phyloP scores from a whole-genome alignment of 2,113 vertebrate genomes.

The Platycercus adscitus region DNA sequence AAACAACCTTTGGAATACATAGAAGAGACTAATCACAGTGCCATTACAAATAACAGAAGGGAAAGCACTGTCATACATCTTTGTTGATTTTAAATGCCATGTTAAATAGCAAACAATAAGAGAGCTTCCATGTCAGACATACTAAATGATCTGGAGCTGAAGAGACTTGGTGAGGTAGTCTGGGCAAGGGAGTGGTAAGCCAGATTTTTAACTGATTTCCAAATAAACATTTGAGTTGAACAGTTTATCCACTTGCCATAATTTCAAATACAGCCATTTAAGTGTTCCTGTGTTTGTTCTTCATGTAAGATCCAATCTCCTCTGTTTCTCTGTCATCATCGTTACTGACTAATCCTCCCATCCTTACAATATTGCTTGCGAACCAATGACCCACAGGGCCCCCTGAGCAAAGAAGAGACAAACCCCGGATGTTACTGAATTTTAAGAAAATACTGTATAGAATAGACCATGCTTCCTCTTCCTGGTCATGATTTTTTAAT shows the following conservation, averaged over 20 bases:
- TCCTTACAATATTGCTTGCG: neutral
- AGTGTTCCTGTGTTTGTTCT: neutral
- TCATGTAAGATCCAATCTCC: neutral
- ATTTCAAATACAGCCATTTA: neutral
- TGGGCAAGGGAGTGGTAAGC: neutral
- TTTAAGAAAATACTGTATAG: neutral
- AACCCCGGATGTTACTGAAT: neutral
- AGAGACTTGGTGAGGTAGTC: neutral
- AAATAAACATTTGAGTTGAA: neutral
- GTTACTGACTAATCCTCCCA: neutral
- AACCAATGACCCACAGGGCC: neutral
- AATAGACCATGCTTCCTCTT: neutral
- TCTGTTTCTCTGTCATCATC: neutral
- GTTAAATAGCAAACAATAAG: neutral
- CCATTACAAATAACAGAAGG: slow-evolving; percentile 36
- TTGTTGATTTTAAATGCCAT: slow-evolving; percentile 2
- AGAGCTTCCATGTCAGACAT: neutral
- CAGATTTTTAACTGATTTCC: neutral
- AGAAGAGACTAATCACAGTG: neutral
- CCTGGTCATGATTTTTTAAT: neutral
- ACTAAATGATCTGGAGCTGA: neutral
- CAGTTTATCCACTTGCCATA: neutral
- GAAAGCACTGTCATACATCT: neutral
- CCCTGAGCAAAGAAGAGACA: neutral
- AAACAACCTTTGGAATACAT: slow-evolving; percentile 7